Evolutionary conservation across 37 sponge, comb jelly and placozoan species (phyloP).

Genomic region (Tethya wilhelma): DNA sequence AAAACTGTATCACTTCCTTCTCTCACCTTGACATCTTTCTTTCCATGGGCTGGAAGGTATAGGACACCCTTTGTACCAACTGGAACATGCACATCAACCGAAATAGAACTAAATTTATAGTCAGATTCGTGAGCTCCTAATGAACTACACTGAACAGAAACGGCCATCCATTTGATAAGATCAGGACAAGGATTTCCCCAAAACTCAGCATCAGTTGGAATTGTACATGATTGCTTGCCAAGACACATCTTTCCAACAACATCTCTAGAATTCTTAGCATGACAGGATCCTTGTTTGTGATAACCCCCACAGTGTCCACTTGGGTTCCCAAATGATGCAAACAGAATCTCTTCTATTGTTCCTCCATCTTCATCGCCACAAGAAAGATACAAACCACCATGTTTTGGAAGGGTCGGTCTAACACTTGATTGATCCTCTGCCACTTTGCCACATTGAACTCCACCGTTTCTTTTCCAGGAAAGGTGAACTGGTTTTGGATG

Average conservation of each 20-base stretch:
- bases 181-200: slow-evolving; percentile 39
- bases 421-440: slow-evolving; percentile 32
- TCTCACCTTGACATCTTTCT: slow-evolving; percentile 9
- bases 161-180: slow-evolving; percentile 23
- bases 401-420: slow-evolving; percentile 9
- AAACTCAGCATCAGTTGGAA: slow-evolving; percentile 33
- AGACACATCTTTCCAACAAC: slow-evolving; percentile 31
- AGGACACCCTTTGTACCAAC: slow-evolving; percentile 25
- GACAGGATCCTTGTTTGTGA: slow-evolving; percentile 23
- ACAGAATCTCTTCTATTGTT: slow-evolving; percentile 12
- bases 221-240: slow-evolving; percentile 10
- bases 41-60: slow-evolving; percentile 39
- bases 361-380: slow-evolving; percentile 37
- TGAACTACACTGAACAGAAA: slow-evolving; percentile 41
- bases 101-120: slow-evolving; percentile 18
- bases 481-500: slow-evolving; percentile 43
- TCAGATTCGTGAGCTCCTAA: no score
- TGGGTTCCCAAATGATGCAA: slow-evolving; percentile 52
- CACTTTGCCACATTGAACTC: slow-evolving; percentile 49
- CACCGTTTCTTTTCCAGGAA: slow-evolving; percentile 52
- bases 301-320: slow-evolving; percentile 30
- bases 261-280: background rate
- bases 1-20: slow-evolving; percentile 3
- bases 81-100: slow-evolving; percentile 25
- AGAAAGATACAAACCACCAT: slow-evolving; percentile 8